phyloP scores from a whole-genome alignment of 2,113 vertebrate genomes.

The Sebastes fasciatus region DNA sequence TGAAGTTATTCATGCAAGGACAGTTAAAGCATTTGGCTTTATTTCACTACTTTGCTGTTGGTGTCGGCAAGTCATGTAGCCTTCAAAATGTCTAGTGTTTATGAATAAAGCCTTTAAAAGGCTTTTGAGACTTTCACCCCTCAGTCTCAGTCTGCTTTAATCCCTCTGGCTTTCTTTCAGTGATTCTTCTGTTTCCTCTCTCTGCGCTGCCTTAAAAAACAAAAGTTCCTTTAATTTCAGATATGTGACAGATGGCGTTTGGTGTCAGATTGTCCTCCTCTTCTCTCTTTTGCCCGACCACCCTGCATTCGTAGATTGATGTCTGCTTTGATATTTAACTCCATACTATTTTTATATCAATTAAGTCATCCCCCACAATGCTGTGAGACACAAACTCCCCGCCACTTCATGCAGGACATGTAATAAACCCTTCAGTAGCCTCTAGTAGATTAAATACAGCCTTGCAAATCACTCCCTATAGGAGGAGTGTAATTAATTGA shows the following conservation, averaged over 20 bases:
- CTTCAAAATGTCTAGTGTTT: neutral
- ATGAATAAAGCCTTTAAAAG: neutral
- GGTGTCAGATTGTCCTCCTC: conserved; percentile 16
- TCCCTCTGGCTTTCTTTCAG: neutral
- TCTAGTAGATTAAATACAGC: conserved; percentile 31
- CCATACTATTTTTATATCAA: neutral
- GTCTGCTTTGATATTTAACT: conserved; percentile 17
- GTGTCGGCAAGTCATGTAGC: too few relatives aligned
- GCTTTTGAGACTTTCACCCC: neutral
- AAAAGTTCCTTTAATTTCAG: conserved; percentile 8
- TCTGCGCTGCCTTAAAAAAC: neutral
- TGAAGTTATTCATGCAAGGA: neutral
- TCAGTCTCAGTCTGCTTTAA: neutral
- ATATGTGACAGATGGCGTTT: conserved; percentile 35
- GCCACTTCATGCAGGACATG: conserved; percentile 7
- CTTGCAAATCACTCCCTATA: neutral
- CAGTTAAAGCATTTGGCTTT: neutral
- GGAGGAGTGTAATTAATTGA: conserved; percentile 52
- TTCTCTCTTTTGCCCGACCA: conserved; percentile 4
- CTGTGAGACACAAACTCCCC: neutral
- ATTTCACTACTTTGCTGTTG: neutral
- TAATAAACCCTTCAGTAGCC: conserved; percentile 6
- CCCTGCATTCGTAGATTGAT: neutral
- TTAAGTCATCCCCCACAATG: conserved; percentile 1
- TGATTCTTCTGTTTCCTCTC: neutral